phyloP scores from a whole-genome alignment of 1,140 invertebrate species.

The Drosophila aff. region DNA sequence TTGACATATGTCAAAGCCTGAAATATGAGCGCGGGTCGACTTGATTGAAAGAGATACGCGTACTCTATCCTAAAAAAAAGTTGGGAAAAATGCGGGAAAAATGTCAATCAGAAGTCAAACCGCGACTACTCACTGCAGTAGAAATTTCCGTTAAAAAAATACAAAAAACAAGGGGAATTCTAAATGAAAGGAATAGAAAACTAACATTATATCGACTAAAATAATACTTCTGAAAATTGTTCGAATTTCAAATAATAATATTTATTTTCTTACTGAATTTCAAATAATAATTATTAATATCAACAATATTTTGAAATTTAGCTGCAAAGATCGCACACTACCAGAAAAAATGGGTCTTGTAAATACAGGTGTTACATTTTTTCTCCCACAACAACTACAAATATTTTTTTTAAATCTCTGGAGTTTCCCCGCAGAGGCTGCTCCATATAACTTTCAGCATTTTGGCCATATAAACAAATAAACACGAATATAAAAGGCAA shows the following conservation, averaged over 20 bases:
- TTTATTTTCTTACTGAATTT: background rate
- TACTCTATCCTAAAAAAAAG: slow-evolving; percentile 30
- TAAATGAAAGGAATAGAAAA: slow-evolving; percentile 35
- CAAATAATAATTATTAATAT: background rate
- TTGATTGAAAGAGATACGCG: slow-evolving; percentile 47
- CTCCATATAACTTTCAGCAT: background rate
- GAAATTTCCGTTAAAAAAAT: slow-evolving; percentile 66
- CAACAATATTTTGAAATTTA: background rate
- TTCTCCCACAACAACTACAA: background rate
- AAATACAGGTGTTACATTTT: background rate
- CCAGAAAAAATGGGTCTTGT: background rate
- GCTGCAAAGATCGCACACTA: background rate
- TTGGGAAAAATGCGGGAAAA: slow-evolving; percentile 34
- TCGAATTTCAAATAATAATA: too few relatives aligned
- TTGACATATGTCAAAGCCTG: slow-evolving; percentile 65
- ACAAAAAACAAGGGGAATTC: slow-evolving; percentile 18
- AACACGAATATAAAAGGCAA: slow-evolving; percentile 3
- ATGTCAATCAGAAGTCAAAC: slow-evolving; percentile 81
- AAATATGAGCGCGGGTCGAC: slow-evolving; percentile 60
- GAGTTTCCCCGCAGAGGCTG: background rate
- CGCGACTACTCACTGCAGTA: slow-evolving; percentile 65
- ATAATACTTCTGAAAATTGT: background rate
- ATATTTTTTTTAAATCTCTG: slow-evolving; percentile 9
- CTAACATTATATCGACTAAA: background rate
- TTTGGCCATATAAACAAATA: slow-evolving; percentile 18